Percentiles rank a stretch among this genome's conserved stretches.
These are phyloP conservation scores for Sebastes matsubarae DNA, from an alignment of 2,797 vertebrate species.

Conservation along the genomic window DNA sequence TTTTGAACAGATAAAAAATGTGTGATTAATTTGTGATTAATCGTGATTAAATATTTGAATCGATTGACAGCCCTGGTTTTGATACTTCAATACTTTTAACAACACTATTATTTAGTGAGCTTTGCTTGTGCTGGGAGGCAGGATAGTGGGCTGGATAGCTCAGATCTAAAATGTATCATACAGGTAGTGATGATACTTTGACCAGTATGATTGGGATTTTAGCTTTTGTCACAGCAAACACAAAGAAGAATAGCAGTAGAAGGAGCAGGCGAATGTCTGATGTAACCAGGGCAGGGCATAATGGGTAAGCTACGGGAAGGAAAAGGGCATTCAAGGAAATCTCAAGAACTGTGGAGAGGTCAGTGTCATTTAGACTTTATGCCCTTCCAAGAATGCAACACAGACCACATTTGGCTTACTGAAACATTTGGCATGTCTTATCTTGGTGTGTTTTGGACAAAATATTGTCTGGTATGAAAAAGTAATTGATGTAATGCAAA, in stretches of 20 bases:
- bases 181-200: background rate
- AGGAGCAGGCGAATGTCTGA: background rate
- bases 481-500: slow-evolving; percentile 6
- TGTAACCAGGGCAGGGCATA: background rate
- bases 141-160: background rate
- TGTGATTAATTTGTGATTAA: background rate
- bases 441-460: slow-evolving; percentile 25
- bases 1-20: background rate
- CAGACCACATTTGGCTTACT: background rate
- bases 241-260: background rate
- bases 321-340: slow-evolving; percentile 14
- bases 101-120: background rate
- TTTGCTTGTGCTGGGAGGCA: background rate
- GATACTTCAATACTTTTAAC: no score
- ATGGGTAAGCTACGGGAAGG: background rate
- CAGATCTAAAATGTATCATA: background rate
- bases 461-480: slow-evolving; percentile 17
- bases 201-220: background rate
- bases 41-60: background rate
- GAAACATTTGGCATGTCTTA: background rate
- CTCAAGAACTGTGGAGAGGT: background rate
- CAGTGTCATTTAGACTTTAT: slow-evolving; percentile 7
- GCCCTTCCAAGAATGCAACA: slow-evolving; percentile 4
- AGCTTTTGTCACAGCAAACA: slow-evolving; percentile 1
- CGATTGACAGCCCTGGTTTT: background rate